These are phyloP conservation scores for Habroteleia sp. DNA, from an alignment of 2,888 invertebrate genomes.

Conservation along the genomic window DNA sequence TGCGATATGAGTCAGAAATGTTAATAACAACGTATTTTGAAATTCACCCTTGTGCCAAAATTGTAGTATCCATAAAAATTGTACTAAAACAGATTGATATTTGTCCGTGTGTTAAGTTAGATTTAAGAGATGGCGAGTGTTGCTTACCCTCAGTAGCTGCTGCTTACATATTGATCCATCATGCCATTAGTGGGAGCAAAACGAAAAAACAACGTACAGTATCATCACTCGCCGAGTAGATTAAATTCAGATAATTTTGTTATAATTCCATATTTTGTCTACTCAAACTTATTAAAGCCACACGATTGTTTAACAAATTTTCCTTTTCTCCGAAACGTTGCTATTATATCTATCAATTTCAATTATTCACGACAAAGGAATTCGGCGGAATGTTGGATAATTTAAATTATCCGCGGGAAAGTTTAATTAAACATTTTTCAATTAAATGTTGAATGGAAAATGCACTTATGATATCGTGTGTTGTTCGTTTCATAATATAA, in stretches of 20 bases:
- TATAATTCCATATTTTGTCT: constrained; percentile 18
- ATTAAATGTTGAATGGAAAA: constrained; percentile 7
- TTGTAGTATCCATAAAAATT: constrained; percentile 57
- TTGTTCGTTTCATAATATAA: constrained; percentile 4
- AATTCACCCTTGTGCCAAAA: constrained; percentile 54
- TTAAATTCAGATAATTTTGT: constrained; percentile 50
- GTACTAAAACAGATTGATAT: constrained; percentile 61
- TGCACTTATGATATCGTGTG: not conserved
- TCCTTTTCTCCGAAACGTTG: not conserved
- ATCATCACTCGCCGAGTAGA: constrained; percentile 46
- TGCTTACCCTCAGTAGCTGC: constrained; percentile 60
- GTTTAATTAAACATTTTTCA: constrained; percentile 27
- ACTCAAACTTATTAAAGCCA: constrained; percentile 7
- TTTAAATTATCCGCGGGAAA: constrained; percentile 9
- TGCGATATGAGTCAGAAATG: constrained; percentile 34
- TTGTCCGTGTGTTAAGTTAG: constrained; percentile 61
- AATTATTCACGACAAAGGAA: constrained; percentile 13
- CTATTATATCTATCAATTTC: constrained; percentile 20
- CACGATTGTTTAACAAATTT: constrained; percentile 21
- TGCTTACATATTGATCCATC: constrained; percentile 63
- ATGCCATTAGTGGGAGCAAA: constrained; percentile 60
- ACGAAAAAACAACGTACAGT: constrained; percentile 55
- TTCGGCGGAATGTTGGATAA: not conserved
- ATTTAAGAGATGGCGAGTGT: constrained; percentile 61
- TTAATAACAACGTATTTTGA: constrained; percentile 53